Percentiles rank a stretch among this genome's conserved stretches.
Conservation (phyloP, 23 tunicate genomes). For the Phallusia fumigata region DNA sequence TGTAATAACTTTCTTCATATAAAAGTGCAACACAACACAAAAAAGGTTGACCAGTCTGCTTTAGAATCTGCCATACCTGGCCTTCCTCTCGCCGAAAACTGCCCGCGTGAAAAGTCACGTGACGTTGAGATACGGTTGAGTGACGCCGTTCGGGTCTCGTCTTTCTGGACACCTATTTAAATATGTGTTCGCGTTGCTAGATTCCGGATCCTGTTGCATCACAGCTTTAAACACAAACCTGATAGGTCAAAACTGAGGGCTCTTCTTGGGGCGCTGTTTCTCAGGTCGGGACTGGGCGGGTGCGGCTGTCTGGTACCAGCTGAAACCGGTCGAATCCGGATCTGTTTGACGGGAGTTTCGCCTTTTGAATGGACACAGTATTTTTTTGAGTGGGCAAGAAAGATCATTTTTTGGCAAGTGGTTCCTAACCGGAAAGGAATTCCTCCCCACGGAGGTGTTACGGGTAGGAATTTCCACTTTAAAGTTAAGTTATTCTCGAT, state of each 20-base stretch:
- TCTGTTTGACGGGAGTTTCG: background rate
- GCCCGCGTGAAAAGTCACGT: conserved; percentile 16
- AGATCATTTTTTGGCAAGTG: too few species aligned
- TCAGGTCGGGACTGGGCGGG: conserved; percentile 57
- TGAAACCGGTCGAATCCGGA: conserved; percentile 45
- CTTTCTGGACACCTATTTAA: background rate
- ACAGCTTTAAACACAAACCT: conserved; percentile 20
- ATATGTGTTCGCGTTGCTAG: background rate
- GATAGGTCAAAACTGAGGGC: conserved; percentile 60
- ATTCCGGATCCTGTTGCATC: background rate
- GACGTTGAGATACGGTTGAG: conserved; percentile 5
- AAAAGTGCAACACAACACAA: too few species aligned
- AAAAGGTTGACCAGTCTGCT: too few species aligned
- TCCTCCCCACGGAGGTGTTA: too few species aligned
- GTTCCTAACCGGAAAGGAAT: too few species aligned
- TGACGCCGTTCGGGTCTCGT: background rate
- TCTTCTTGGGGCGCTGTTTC: conserved; percentile 38
- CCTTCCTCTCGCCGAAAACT: conserved; percentile 34
- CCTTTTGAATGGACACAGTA: too few species aligned
- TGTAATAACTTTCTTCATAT: too few species aligned
- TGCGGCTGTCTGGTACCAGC: conserved; percentile 47
- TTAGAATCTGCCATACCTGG: conserved; percentile 3
- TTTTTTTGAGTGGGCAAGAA: too few species aligned
- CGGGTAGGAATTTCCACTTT: too few species aligned
- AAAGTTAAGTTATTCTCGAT: too few species aligned